These are phyloP conservation scores for Adoxophyes honmai DNA, from an alignment of 1,140 invertebrate genomes.

Conservation along the genomic window DNA sequence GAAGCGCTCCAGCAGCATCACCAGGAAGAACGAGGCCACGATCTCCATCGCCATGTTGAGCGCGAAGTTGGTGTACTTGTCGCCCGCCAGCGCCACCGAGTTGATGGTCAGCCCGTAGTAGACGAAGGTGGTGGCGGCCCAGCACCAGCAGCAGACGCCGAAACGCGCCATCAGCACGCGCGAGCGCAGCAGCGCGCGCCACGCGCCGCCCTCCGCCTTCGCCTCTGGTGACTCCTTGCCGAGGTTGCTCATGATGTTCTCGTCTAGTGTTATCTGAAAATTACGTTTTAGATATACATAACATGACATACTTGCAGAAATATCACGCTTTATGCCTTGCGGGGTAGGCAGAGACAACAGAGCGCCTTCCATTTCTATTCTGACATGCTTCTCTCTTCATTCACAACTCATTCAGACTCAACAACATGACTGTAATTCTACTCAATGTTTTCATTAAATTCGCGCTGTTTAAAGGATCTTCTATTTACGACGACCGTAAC, in stretches of 20 bases:
- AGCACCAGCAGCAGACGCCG: conserved; percentile 82
- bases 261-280: conserved; percentile 38
- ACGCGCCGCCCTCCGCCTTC: conserved; percentile 44
- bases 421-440: no score
- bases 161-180: conserved; percentile 79
- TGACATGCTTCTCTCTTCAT: no score
- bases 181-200: conserved; percentile 77
- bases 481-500: no score
- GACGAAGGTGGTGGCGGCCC: conserved; percentile 83
- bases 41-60: conserved; percentile 84
- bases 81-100: conserved; percentile 84
- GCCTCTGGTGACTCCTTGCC: conserved; percentile 20
- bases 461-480: no score
- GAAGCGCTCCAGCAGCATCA: conserved; percentile 80
- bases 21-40: conserved; percentile 83
- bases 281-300: neutral
- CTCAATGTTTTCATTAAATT: no score
- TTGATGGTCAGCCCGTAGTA: conserved; percentile 91
- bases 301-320: no score
- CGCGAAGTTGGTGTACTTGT: conserved; percentile 85
- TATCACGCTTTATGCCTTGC: no score
- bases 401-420: no score
- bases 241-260: conserved; percentile 31
- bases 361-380: no score
- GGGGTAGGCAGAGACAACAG: no score